These are phyloP conservation scores for Phoenicopterus ruber DNA, from an alignment of 2,113 vertebrate species.

Conservation along the genomic window DNA sequence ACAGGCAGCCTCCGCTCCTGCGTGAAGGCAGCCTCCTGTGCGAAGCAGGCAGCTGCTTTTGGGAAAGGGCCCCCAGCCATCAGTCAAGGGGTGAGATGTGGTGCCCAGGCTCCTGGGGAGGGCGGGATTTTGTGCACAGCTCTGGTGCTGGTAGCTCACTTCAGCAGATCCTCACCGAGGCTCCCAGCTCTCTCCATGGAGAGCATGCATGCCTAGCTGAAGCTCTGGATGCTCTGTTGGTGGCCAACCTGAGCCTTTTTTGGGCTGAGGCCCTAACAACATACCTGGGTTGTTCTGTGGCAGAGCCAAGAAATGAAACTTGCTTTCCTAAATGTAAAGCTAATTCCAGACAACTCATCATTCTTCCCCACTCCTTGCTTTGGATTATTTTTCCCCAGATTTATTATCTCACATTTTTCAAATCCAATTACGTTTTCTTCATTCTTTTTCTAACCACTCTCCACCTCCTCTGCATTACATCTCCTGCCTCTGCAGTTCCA, in stretches of 20 bases:
- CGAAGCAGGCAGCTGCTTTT: too few relatives aligned
- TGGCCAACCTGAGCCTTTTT: background rate
- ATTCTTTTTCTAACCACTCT: background rate
- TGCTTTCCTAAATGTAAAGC: background rate
- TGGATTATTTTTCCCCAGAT: background rate
- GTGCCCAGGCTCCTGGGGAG: background rate
- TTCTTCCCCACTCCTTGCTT: background rate
- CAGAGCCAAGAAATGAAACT: background rate
- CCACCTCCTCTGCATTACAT: background rate
- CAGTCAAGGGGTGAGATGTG: background rate
- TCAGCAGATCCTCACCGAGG: background rate
- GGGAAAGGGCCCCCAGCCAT: background rate
- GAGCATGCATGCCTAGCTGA: background rate
- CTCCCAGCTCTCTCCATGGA: background rate
- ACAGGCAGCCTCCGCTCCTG: fast-evolving
- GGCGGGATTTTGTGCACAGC: background rate
- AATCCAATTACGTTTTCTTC: background rate
- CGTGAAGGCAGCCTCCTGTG: too few relatives aligned
- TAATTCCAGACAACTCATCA: background rate
- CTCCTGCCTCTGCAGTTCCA: background rate
- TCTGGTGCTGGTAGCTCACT: background rate
- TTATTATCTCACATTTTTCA: background rate
- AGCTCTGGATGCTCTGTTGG: background rate
- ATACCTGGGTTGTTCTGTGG: background rate
- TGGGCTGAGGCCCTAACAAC: background rate